These are phyloP conservation scores for Pseudomyrmex sp. DNA, from an alignment of 1,140 invertebrate species.

Conservation along the genomic window DNA sequence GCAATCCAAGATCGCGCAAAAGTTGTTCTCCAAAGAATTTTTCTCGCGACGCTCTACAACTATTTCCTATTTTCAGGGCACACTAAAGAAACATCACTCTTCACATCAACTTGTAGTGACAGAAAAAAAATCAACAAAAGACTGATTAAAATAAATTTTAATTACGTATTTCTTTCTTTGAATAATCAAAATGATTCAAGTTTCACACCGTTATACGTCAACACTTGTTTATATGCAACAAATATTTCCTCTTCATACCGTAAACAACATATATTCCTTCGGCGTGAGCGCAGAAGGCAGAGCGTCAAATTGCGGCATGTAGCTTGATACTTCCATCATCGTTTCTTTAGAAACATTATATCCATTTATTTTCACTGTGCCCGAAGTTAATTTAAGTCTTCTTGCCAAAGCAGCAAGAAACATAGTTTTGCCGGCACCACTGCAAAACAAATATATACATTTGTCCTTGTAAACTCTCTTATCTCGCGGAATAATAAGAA, in stretches of 20 bases:
- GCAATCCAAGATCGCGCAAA: constrained; percentile 85
- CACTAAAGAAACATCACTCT: constrained; percentile 51
- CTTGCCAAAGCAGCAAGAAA: constrained; percentile 88
- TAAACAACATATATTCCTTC: constrained; percentile 67
- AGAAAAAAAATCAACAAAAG: no score
- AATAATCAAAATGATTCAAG: background rate
- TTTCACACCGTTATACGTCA: background rate
- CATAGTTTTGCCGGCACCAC: constrained; percentile 93
- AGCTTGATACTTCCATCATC: constrained; percentile 64
- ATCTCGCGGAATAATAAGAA: constrained; percentile 1
- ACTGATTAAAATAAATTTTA: background rate
- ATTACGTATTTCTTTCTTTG: no score
- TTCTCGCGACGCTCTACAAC: background rate
- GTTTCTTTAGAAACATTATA: constrained; percentile 45
- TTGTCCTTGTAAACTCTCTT: background rate
- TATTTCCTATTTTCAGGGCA: constrained; percentile 84
- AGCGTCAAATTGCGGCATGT: constrained; percentile 65
- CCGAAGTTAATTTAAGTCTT: constrained; percentile 44
- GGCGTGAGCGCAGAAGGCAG: constrained; percentile 63
- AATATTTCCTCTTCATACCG: constrained; percentile 57
- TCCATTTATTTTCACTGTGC: constrained; percentile 65
- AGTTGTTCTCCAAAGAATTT: constrained; percentile 84
- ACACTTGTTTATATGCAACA: background rate
- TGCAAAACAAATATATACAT: constrained; percentile 63
- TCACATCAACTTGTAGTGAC: background rate